Evolutionary conservation across 2,797 vertebrate genomes (phyloP).

Genomic region (Catharus ustulatus): DNA sequence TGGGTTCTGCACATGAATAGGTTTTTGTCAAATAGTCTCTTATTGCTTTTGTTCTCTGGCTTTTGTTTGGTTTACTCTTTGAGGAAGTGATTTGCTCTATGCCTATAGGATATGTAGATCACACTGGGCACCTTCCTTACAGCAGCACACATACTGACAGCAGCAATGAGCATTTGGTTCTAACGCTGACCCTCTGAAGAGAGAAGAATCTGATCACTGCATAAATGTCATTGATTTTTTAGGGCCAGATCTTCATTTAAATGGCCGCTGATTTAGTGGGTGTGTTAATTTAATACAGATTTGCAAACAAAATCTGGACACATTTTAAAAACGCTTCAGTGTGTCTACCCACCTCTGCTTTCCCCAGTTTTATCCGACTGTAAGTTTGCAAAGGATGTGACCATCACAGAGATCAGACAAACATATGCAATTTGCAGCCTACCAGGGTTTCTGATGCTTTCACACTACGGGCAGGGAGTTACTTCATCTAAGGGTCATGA

Average conservation of each 20-base stretch:
- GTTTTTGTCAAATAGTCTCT: constrained; percentile 30
- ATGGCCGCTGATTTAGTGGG: fast-evolving
- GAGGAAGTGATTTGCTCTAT: not conserved
- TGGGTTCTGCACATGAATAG: constrained; percentile 21
- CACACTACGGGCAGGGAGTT: not conserved
- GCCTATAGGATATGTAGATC: not conserved
- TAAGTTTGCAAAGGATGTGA: not conserved
- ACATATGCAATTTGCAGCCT: not conserved
- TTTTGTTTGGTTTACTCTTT: constrained; percentile 35
- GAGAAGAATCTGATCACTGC: not conserved
- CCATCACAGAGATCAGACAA: not conserved
- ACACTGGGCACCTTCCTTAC: not conserved
- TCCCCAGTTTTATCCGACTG: not conserved
- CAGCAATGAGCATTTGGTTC: not conserved
- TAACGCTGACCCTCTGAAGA: not conserved
- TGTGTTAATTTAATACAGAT: not conserved
- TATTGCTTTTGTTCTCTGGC: constrained; percentile 5
- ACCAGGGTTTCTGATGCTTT: constrained; percentile 15
- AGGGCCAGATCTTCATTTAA: not conserved
- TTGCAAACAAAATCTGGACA: not conserved
- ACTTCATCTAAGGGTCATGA: not conserved
- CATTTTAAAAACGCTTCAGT: not conserved
- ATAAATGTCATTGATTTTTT: not conserved
- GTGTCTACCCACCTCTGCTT: not conserved
- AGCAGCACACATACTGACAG: not conserved